Evolutionary conservation across 2,797 vertebrate genomes (phyloP), one percentile per base, ranked within the genome.

Genomic region (Lithobates pipiens): DNA sequence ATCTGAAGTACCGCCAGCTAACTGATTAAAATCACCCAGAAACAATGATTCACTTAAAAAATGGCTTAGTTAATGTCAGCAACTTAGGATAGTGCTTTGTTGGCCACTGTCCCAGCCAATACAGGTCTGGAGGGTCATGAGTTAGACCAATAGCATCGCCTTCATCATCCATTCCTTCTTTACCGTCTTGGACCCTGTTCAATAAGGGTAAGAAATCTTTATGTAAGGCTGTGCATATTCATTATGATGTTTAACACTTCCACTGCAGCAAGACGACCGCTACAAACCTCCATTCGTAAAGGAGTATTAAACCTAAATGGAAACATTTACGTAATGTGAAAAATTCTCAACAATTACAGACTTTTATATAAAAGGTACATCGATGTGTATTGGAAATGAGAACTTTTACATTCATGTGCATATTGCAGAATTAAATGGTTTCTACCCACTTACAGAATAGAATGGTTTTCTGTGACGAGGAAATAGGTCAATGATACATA

Each of bases 21-120:
- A 88, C 88, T 90, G 90, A 90, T 91, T 92, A 90, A 92, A 91
- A 77, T 84, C 65, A 10, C 87, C 86, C 89, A 83, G 88, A 91
- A 92, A 89, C 88, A 91, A 87, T 78, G 80, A 82, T 86, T 83
- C 70, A 72, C 78, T 73, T 90, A 90, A 90, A 90, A 91, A 44
- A 77, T 0, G 74, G 76, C 86, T 84, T 63, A 74, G 85, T 83
- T 86, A 83, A 86, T 86, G 10, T 63, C 67, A 27, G 87, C 85
- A 86, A 83, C 8, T 0, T 0, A 65, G 50, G 75, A 80, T 86
- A 89, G 90, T 90, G 90, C 90, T 91, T 88, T 75, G 18, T 88
- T 92, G 92, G 91, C 88, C 88, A 82, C 77, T 77, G 2, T 87
- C 6, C 7, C 89, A 80, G 89, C 0, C 9, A 74, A 82, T 88